These are phyloP conservation scores for Protaetia brevitarsis DNA, from an alignment of 1,140 invertebrate genomes.

Conservation along the genomic window DNA sequence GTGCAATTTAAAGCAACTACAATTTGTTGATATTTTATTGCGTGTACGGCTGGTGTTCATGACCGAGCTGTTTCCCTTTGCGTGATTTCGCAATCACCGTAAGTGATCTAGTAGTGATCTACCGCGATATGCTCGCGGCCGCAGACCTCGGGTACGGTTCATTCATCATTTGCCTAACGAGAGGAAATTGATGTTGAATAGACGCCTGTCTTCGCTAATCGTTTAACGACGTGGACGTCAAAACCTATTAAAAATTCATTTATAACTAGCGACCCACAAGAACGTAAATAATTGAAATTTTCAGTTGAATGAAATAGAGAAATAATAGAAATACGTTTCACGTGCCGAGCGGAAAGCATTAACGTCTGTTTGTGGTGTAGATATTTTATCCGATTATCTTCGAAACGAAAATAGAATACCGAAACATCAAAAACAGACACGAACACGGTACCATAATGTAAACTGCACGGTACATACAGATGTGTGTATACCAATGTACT, in stretches of 20 bases:
- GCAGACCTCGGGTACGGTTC: not conserved
- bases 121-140: not conserved
- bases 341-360: too few species aligned
- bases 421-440: too few species aligned
- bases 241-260: not conserved
- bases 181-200: conserved; percentile 3
- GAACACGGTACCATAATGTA: too few species aligned
- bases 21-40: too few species aligned
- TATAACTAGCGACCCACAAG: not conserved
- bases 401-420: too few species aligned
- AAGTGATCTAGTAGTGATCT: conserved; percentile 2
- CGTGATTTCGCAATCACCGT: conserved; percentile 1
- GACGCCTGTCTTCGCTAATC: not conserved
- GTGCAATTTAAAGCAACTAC: too few species aligned
- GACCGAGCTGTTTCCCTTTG: not conserved
- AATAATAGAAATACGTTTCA: too few species aligned
- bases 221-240: not conserved
- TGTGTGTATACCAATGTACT: not conserved
- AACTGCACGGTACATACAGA: not conserved
- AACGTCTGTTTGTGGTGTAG: too few species aligned
- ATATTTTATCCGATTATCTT: too few species aligned
- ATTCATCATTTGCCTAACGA: conserved; percentile 16
- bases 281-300: not conserved
- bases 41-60: too few species aligned
- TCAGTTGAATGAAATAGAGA: not conserved